Conservation (phyloP, 2,797 vertebrate species). For the Chanos chanos region DNA sequence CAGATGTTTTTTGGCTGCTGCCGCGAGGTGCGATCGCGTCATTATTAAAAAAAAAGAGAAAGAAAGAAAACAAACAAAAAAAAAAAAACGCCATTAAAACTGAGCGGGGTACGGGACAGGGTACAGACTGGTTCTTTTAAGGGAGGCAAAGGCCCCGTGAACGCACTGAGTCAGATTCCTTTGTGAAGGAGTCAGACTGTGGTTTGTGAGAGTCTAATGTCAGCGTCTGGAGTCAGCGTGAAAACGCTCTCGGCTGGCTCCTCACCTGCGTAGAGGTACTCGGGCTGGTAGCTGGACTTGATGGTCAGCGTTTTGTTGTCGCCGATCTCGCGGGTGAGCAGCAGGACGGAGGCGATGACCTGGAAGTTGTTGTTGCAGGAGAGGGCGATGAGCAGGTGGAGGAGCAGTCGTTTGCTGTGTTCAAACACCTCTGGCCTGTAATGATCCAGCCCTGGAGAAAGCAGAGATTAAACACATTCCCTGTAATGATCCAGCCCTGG, state of each 20-base stretch:
- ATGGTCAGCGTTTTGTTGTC: conserved; percentile 92
- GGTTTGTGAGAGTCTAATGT: no score
- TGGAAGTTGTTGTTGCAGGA: conserved; percentile 97
- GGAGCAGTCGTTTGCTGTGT: conserved; percentile 93
- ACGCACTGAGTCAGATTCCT: no score
- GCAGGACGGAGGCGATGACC: conserved; percentile 90
- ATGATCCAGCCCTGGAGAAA: conserved; percentile 89
- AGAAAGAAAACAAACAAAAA: no score
- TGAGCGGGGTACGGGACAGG: no score
- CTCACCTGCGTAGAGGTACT: conserved; percentile 89
- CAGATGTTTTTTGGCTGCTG: no score
- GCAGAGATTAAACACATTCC: conserved; percentile 23
- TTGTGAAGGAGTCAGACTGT: no score
- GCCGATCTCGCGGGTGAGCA: conserved; percentile 90
- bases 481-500: neutral
- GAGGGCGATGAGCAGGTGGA: conserved; percentile 91
- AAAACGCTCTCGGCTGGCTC: conserved; percentile 45
- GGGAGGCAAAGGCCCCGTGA: no score
- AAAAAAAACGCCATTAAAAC: no score
- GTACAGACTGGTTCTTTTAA: no score
- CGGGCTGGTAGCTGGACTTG: conserved; percentile 86
- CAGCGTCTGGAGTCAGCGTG: no score
- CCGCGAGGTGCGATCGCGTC: no score
- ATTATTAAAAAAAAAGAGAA: no score
- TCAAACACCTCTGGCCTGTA: conserved; percentile 97